These are phyloP conservation scores for Leptonema lineaticorne DNA, from an alignment of 1,140 invertebrate species.

Conservation along the genomic window DNA sequence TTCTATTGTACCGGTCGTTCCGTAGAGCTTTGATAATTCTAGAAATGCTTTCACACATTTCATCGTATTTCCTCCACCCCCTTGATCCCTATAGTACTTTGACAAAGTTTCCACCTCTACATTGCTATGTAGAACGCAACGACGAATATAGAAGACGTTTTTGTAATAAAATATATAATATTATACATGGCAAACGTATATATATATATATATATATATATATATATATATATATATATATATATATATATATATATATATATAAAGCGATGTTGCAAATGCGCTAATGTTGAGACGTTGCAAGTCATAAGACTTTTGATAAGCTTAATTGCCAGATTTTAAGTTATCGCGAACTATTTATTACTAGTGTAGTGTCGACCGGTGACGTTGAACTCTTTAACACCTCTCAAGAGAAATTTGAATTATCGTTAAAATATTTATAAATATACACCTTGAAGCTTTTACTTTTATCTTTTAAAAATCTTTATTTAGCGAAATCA, in stretches of 20 bases:
- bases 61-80: constrained; percentile 28
- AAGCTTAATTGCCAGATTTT: constrained; percentile 14
- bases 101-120: constrained; percentile 34
- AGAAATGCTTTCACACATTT: constrained; percentile 32
- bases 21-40: constrained; percentile 36
- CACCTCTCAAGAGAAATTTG: too few relatives aligned
- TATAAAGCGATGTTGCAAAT: background rate
- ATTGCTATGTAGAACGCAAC: background rate
- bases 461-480: too few relatives aligned
- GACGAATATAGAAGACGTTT: background rate
- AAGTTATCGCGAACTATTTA: background rate
- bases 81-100: constrained; percentile 38
- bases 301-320: background rate
- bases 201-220: too few relatives aligned
- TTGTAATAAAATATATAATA: background rate
- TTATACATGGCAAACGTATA: too few relatives aligned
- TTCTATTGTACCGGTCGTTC: background rate
- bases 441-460: too few relatives aligned
- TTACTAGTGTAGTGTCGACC: too few relatives aligned
- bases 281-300: background rate
- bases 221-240: too few relatives aligned
- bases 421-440: too few relatives aligned
- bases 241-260: too few relatives aligned
- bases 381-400: too few relatives aligned
- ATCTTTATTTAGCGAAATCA: too few relatives aligned